Percentiles rank a stretch among this genome's conserved stretches.
These are phyloP conservation scores for Tragopan temminckii DNA, from an alignment of 2,797 vertebrate species.

Conservation along the genomic window DNA sequence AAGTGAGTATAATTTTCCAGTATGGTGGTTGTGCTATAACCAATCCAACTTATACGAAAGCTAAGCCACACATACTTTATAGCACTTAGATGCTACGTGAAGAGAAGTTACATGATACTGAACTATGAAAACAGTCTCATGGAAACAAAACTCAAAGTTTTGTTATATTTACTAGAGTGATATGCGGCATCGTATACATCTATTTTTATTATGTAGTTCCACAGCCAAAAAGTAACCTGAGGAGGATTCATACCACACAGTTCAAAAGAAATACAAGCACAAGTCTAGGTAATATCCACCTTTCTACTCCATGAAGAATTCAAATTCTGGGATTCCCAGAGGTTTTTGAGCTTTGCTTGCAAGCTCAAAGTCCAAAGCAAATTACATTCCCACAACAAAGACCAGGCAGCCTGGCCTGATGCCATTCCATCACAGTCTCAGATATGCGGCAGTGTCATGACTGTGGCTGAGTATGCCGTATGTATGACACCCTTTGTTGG, in stretches of 20 bases:
- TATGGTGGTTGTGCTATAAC: background rate
- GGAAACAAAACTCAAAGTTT: background rate
- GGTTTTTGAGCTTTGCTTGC: background rate
- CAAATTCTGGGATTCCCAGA: background rate
- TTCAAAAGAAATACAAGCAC: background rate
- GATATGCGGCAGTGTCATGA: background rate
- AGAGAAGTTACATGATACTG: background rate
- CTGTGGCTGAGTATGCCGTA: background rate
- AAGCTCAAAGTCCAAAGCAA: background rate
- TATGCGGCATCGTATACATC: background rate
- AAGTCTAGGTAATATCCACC: background rate
- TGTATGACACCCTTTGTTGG: no score
- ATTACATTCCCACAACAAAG: background rate
- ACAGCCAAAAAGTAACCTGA: conserved; percentile 22
- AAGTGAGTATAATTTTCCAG: background rate
- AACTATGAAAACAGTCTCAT: background rate
- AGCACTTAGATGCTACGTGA: background rate
- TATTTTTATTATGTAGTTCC: background rate
- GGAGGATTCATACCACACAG: background rate
- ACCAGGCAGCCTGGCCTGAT: background rate
- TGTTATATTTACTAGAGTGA: background rate
- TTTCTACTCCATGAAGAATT: background rate
- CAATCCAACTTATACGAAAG: background rate
- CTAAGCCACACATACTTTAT: background rate
- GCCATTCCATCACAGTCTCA: background rate